Base-by-base conservation (phyloP, 2,888 invertebrate species). In the Eudemis profundana region DNA sequence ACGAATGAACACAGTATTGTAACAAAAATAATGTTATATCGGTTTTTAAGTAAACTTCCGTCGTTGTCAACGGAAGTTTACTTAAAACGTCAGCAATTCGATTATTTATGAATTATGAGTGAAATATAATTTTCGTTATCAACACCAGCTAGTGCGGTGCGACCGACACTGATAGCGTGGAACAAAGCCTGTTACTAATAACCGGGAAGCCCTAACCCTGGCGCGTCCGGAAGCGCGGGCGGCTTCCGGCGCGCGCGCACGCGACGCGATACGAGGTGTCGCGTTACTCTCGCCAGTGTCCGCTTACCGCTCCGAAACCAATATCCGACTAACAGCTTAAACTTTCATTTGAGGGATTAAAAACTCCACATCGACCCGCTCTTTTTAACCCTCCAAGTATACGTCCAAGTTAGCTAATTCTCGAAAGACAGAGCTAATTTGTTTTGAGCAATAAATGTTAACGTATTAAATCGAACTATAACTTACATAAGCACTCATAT, bases 181-280 rank as follows among this genome's bases (percentile, higher is more conserved):
- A 60, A 53, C 47, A 53, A 65, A 65, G 51, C 59, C 53, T 60
- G 59, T 65, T 53, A 60, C 53, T 60, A 65, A 65, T 53, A 67
- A 68, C 72, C 79, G 75, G 83, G 89, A 90, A 90, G 81, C 89
- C 90, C 84, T 89, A 88, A 90, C 89, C 21, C 64, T 61, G 61
- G 69, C 76, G 76, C 71, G 40, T 78, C 79, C 81, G 82, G 78
- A 73, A 72, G 70, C 65, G 83, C 83, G 78, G 86, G 85, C 78
- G 83, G 81, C 83, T 86, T 89, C 89, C 90, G 86, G 74, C 82
- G 78, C 59, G 79, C 87, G 86, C 88, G 84, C 83, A 88, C 87
- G 87, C 88, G 70, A 87, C 73, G 69, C 76, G 79, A 88, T 77
- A 79, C 79, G 68, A 68, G 66, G 70, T 82, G 74, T 89, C 83